Conservation (phyloP, 2,113 vertebrate genomes). For the Elephantulus edwardii region DNA sequence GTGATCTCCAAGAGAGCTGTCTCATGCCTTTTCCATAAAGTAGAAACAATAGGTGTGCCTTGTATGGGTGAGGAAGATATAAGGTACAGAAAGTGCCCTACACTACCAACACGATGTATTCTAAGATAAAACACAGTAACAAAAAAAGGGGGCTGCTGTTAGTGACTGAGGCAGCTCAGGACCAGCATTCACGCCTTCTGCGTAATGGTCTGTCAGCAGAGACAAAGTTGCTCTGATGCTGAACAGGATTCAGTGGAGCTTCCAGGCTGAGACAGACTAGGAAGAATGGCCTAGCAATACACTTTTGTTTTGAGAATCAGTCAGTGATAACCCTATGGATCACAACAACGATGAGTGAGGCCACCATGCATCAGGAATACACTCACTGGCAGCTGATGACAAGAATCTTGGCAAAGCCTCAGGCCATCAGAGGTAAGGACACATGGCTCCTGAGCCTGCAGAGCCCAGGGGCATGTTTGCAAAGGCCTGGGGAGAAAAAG, state of each 20-base stretch:
- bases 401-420: not conserved
- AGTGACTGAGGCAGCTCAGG: not conserved
- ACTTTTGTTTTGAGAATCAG: not conserved
- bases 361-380: not conserved
- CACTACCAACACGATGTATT: no score
- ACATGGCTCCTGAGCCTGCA: not conserved
- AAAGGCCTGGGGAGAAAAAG: not conserved
- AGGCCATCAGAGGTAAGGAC: no score
- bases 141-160: no score
- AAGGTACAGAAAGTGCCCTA: rapidly evolving
- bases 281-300: not conserved
- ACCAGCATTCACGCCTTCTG: not conserved
- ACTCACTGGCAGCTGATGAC: not conserved
- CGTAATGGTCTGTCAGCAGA: no score
- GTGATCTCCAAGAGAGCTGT: rapidly evolving
- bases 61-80: rapidly evolving
- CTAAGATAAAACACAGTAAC: no score
- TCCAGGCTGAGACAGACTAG: not conserved
- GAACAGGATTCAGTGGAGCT: not conserved
- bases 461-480: not conserved
- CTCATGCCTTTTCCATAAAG: not conserved
- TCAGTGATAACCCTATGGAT: not conserved
- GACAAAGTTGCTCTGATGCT: not conserved
- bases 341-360: not conserved
- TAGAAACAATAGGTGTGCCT: not conserved